Base-by-base conservation (phyloP, 1,140 invertebrate genomes). In the Hydropsyche tenuis region DNA sequence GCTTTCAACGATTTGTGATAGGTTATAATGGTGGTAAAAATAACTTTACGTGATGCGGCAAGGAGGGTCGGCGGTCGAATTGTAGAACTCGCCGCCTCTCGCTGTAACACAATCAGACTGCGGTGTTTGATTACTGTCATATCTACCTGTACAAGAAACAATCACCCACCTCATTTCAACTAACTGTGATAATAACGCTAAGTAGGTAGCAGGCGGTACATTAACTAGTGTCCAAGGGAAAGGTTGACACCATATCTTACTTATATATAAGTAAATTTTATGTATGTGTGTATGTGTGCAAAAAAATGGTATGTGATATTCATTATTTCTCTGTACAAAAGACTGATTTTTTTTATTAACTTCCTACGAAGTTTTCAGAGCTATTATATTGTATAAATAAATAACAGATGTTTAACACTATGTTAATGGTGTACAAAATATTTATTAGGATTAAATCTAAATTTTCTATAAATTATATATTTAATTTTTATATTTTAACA, bases 121-220 rank as follows among this genome's bases (percentile, higher is more conserved):
- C 79, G 80, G 79, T 80, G 74, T 81, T 81, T 82, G 81, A 81
- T 82, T 81, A 80, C 80, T 82, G 81, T 82, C 82, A 81, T 83
- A 81, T 82, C 78, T 80, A 78, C 80, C 81, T 85, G 83, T 85
- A 85, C 83, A 84, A 84, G 83, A 82, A 85, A 85, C 84, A 84
- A 81, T 71, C 83, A 84, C 84, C 85, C 84, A 85, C 85, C 84
- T 85, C 83, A 83, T 83, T 82, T 84, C 84, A 78, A 86, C 84
- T 84, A 85, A 85, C 84, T 85, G 84, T 85, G 84, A 85, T 86
- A 84, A 85, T 86, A 85, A 85, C 83, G 85, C 84, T 86, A 86
- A 85, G 84, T 86, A 86, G 85, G 82, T 86, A 86, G 83, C 84
- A 85, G 83, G 84, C 84, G 82, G 84, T 83, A 84, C 84, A 82